Conservation (phyloP, 2,113 vertebrate genomes). For the Phrynosoma blainvillii region DNA sequence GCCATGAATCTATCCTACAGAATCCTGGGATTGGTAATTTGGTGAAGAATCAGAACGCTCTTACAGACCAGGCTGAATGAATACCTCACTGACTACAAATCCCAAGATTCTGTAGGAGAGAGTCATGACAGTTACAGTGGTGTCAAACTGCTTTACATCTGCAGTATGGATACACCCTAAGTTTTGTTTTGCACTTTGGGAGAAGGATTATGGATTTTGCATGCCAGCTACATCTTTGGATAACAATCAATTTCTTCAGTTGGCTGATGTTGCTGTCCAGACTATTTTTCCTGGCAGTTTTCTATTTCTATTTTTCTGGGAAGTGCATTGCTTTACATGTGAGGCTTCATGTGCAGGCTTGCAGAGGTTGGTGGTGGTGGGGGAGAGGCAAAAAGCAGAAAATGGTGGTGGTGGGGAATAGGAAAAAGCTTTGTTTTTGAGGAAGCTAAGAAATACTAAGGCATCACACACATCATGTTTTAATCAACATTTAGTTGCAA, state of each 20-base stretch:
- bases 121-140: too few species aligned
- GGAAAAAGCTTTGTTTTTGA: neutral
- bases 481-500: conserved; percentile 21
- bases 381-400: neutral
- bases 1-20: too few species aligned
- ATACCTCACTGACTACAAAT: too few species aligned
- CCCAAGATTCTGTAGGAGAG: too few species aligned
- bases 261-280: neutral
- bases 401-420: neutral
- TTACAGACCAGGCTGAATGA: too few species aligned
- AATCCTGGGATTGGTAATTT: too few species aligned
- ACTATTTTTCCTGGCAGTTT: too few species aligned
- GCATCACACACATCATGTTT: neutral
- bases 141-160: too few species aligned
- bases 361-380: too few species aligned
- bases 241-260: neutral
- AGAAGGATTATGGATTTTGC: neutral
- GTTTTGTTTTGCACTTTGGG: neutral
- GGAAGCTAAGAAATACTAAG: neutral
- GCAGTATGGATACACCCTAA: too few species aligned
- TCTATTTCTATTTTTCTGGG: neutral
- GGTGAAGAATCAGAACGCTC: too few species aligned
- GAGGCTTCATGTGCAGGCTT: neutral
- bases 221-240: neutral
- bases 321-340: neutral